Evolutionary conservation across 2,797 vertebrate species (phyloP), one percentile per base, ranked within the genome.

Genomic region (Carapus acus): DNA sequence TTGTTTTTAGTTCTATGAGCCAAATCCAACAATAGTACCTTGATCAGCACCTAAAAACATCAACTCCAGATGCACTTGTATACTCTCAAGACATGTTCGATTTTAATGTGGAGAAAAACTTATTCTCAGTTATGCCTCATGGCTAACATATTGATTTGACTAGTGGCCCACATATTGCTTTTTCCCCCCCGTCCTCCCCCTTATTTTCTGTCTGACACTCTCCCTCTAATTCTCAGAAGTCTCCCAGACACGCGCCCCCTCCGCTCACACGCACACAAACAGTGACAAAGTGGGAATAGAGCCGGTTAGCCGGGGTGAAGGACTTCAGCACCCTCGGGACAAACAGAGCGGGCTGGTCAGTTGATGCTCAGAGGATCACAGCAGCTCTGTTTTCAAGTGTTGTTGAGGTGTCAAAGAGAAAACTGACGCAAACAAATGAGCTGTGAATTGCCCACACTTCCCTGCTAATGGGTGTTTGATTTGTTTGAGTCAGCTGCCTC

Each of bases 331-430:
- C 49, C 4, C 33, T 0, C 33, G n/a, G 49, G 29, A 51, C 27
- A 58, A 43, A 49, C 36, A 45, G 24, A 45, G 55, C 43, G 49
- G 17, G 56, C 42, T 8, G 15, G 16, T 54, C 33, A 54, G 51
- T 18, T 57, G 42, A 67, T 8, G 16, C 11, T 42, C 37, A 24
- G 24, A 12, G 65, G 57, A 51, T 65, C 24, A 27, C 24, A 27
- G 24, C 24, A 27, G 24, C 24, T 57, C n/a, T n/a, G n/a, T n/a
- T n/a, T n/a, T n/a, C 59, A 55, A 46, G 59, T 53, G 37, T 67
- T 42, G 20, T 50, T 65, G 20, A 34, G 49, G 62, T 52, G 58
- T 42, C 49, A 50, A 46, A 41, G 42, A 22, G 22, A n/a, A 24
- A 23, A 31, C 36, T 49, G 15, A 43, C 24, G 47, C 12, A n/a